These are phyloP conservation scores for Geopemphigus sp. DNA, from an alignment of 1,140 invertebrate genomes.

Conservation along the genomic window DNA sequence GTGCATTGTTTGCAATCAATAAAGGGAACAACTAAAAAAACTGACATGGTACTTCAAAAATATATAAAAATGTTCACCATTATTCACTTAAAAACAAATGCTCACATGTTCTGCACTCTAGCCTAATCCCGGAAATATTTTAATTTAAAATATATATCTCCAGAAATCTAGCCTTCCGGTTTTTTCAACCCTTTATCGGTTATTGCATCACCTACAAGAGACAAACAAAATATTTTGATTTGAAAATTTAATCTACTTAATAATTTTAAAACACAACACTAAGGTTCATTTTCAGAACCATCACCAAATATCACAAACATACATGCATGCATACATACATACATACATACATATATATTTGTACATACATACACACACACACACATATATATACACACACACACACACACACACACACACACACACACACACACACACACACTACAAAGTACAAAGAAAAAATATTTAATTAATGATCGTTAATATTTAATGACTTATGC, in stretches of 20 bases:
- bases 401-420: no score
- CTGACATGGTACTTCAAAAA: conserved; percentile 48
- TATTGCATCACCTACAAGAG: conserved; percentile 50
- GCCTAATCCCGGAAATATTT: conserved; percentile 47
- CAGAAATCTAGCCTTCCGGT: conserved; percentile 48
- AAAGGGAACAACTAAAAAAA: conserved; percentile 37
- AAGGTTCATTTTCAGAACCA: conserved; percentile 25
- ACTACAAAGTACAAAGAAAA: conserved; percentile 33
- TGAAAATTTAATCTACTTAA: conserved; percentile 33
- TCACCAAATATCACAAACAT: conserved; percentile 14
- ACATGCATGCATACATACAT: background rate
- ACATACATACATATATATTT: background rate
- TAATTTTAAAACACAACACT: conserved; percentile 29
- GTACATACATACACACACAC: background rate
- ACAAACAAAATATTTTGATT: conserved; percentile 49
- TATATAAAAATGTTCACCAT: conserved; percentile 24
- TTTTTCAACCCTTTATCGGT: conserved; percentile 49
- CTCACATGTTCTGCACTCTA: conserved; percentile 50
- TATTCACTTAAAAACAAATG: conserved; percentile 40
- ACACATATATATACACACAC: background rate
- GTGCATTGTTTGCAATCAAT: conserved; percentile 49
- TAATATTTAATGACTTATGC: conserved; percentile 20
- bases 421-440: background rate
- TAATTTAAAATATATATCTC: conserved; percentile 45
- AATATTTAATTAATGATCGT: conserved; percentile 6